Base-by-base conservation (phyloP, 2,888 invertebrate genomes). In the Cylindroiulus punctatus region DNA sequence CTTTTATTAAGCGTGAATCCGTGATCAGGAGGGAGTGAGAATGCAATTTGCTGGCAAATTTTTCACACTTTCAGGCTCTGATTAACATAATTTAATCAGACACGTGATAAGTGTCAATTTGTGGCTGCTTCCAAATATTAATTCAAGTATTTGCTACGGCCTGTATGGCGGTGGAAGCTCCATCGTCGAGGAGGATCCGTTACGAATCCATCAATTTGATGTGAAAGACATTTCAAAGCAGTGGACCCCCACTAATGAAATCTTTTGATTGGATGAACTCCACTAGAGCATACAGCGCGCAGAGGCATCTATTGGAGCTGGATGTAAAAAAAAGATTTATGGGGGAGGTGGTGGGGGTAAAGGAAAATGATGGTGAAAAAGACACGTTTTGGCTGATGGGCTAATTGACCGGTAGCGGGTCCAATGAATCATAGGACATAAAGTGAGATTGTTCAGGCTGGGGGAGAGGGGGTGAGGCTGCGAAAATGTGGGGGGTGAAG, bases 191-290 rank as follows among this genome's bases (percentile, higher is more conserved):
- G 57, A 65, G 57, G 57, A 65, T 65, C 57, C 57, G 57, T 65
- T 65, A 65, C 57, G 57, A 65, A 65, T 65, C 57, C 57, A 65
- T 65, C 57, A 65, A 65, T 65, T 65, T 65, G 57, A 65, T 65
- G 57, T 65, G 57, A 65, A 65, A 65, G 57, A 65, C 57, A 65
- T 65, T 65, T 65, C 57, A 65, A 65, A 65, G 57, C 57, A 65
- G 22, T 65, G 57, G 57, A 65, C 57, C 57, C 57, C 57, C 57
- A 65, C 57, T 65, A 65, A 65, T 65, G 57, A 65, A 65, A 65
- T 65, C 57, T 65, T 65, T 65, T 65, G 57, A 65, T 65, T 65
- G 57, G 57, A 65, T 65, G 57, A 65, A 65, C 57, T 65, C 22
- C 57, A 65, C 57, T 65, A 65, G 57, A 65, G 57, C 57, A 65